A percentile compares a stretch with the other conserved stretches of the same genome.
Evolutionary conservation across 1,140 invertebrate species (phyloP).

Genomic region (Holcopasites calliopsidis): DNA sequence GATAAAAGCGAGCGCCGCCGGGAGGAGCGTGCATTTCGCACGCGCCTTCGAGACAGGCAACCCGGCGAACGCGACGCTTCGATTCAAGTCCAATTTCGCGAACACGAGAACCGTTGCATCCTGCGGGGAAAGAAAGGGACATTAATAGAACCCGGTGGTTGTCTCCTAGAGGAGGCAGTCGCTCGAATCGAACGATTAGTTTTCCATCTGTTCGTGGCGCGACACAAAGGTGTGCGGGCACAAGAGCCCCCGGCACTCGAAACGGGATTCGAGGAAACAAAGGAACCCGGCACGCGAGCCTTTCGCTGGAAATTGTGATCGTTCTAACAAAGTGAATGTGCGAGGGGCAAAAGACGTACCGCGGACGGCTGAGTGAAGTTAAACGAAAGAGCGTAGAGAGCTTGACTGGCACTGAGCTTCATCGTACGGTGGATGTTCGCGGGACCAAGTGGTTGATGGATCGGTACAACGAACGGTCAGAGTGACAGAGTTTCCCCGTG

Average conservation of each 20-base stretch:
- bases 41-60: constrained; percentile 69
- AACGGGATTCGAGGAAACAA: background rate
- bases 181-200: background rate
- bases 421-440: too few species aligned
- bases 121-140: background rate
- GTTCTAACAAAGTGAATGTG: background rate
- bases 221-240: constrained; percentile 18
- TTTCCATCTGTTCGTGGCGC: background rate
- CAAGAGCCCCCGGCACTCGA: background rate
- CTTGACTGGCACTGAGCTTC: background rate
- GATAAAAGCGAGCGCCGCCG: constrained; percentile 73
- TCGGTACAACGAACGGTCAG: constrained; percentile 22
- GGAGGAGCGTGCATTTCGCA: constrained; percentile 71
- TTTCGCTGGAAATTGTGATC: constrained; percentile 4
- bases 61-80: constrained; percentile 49
- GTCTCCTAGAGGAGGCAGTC: background rate
- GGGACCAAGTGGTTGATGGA: constrained; percentile 2
- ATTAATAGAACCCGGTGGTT: background rate
- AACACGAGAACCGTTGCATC: background rate
- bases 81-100: too few species aligned
- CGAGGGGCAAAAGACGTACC: background rate
- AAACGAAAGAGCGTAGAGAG: constrained; percentile 4
- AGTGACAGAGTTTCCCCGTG: constrained; percentile 23
- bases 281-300: background rate
- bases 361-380: constrained; percentile 12